Evolutionary conservation across 2,797 vertebrate species (phyloP).

Genomic region (Poeciliopsis gracilis): DNA sequence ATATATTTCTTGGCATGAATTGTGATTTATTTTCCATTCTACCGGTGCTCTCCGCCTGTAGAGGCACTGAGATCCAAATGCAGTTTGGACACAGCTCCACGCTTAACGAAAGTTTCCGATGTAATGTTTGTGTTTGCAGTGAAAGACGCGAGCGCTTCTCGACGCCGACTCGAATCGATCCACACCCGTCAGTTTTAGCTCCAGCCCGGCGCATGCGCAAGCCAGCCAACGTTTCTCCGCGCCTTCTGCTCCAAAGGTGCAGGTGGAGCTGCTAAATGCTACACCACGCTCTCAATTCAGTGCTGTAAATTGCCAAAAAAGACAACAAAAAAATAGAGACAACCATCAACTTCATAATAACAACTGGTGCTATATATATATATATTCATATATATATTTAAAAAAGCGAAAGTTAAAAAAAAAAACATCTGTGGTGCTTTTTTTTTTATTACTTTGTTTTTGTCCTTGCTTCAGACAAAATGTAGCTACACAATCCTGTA

Average conservation of each 20-base stretch:
- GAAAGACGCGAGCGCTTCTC: constrained; percentile 48
- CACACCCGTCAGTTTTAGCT: constrained; percentile 28
- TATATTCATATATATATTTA: too few relatives aligned
- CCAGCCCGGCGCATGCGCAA: constrained; percentile 50
- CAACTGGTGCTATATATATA: constrained; percentile 82
- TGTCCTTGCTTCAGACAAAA: constrained; percentile 76
- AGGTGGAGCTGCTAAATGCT: constrained; percentile 62
- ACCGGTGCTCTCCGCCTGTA: background rate
- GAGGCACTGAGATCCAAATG: background rate
- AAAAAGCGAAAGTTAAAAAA: too few relatives aligned
- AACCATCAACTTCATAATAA: constrained; percentile 70
- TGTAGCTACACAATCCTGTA: constrained; percentile 74
- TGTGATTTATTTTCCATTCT: background rate
- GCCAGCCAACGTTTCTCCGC: constrained; percentile 44
- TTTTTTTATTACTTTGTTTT: constrained; percentile 54
- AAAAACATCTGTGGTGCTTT: constrained; percentile 78
- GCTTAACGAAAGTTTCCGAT: background rate
- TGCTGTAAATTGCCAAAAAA: constrained; percentile 75
- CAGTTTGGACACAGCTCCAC: background rate
- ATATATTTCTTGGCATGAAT: constrained; percentile 40
- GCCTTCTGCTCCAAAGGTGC: constrained; percentile 54
- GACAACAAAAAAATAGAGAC: constrained; percentile 30
- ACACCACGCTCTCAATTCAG: constrained; percentile 58
- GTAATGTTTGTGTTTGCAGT: constrained; percentile 22
- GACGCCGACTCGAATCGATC: constrained; percentile 58